Evolutionary conservation across 2,888 invertebrate species (phyloP).

Genomic region (Eupeodes latifasciatus): DNA sequence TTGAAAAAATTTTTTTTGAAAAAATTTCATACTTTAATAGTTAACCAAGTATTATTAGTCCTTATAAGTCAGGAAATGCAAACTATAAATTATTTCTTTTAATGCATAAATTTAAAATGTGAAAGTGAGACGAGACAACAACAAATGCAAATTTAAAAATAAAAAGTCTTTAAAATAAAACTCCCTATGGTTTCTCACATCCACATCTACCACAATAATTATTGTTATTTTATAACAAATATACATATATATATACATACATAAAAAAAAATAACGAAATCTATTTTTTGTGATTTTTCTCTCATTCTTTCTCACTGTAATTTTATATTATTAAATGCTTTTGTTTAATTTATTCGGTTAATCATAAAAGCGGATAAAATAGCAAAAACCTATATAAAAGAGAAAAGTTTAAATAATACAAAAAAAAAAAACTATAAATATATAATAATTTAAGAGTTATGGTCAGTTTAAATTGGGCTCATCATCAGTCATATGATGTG

Average conservation of each 20-base stretch:
- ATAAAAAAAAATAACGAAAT: background rate
- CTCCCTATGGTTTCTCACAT: background rate
- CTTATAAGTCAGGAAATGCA: too few relatives aligned
- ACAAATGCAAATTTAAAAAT: too few relatives aligned
- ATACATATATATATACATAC: background rate
- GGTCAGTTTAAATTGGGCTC: constrained; percentile 8
- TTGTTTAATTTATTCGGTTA: constrained; percentile 43
- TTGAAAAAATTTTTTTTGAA: too few relatives aligned
- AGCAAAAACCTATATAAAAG: background rate
- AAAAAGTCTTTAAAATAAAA: background rate
- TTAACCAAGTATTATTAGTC: too few relatives aligned
- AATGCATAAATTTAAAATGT: background rate
- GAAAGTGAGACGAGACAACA: background rate
- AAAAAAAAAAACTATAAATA: background rate
- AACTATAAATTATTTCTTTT: background rate
- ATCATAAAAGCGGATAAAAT: constrained; percentile 40
- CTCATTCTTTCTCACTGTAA: background rate
- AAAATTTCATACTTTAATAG: too few relatives aligned
- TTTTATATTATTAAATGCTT: constrained; percentile 33
- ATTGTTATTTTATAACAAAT: background rate
- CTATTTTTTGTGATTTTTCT: background rate
- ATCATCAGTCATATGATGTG: background rate
- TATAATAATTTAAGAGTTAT: background rate
- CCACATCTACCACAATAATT: constrained; percentile 30
- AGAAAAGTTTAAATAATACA: background rate